These are phyloP conservation scores for Adelognathus sp. DNA, from an alignment of 2,888 invertebrate species.

Conservation along the genomic window DNA sequence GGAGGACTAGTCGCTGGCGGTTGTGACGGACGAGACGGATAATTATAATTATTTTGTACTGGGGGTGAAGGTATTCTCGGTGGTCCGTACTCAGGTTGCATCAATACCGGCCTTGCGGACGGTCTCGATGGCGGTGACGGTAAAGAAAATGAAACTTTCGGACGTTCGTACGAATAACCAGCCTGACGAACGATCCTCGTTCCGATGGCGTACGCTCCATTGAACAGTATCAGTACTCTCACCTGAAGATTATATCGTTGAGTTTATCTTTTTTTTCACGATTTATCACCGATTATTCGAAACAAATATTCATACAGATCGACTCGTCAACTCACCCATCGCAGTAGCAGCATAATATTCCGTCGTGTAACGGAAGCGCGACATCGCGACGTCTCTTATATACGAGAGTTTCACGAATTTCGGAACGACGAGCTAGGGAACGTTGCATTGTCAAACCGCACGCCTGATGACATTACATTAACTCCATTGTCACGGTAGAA, in stretches of 20 bases:
- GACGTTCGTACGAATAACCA: constrained; percentile 72
- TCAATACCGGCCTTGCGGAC: constrained; percentile 30
- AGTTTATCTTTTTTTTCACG: neutral
- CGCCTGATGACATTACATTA: constrained; percentile 62
- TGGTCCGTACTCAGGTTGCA: constrained; percentile 50
- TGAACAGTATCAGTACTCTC: constrained; percentile 62
- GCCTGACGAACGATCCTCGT: constrained; percentile 67
- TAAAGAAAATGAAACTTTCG: constrained; percentile 67
- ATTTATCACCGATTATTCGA: neutral
- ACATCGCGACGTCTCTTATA: constrained; percentile 65
- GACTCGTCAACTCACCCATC: constrained; percentile 69
- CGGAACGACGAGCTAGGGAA: constrained; percentile 2
- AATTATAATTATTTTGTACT: constrained; percentile 35
- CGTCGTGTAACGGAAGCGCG: constrained; percentile 59
- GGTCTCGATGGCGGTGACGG: constrained; percentile 59
- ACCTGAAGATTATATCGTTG: constrained; percentile 56
- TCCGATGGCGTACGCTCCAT: constrained; percentile 53
- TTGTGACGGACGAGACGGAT: constrained; percentile 25
- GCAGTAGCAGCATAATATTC: constrained; percentile 72
- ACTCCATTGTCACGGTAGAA: constrained; percentile 53
- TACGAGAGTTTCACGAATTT: constrained; percentile 57
- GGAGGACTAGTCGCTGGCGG: constrained; percentile 34
- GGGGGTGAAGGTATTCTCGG: constrained; percentile 29
- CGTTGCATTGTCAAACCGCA: constrained; percentile 63
- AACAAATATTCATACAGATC: neutral